These are phyloP conservation scores for Corythornis leucogaster DNA, from an alignment of 2,797 vertebrate genomes.

Conservation along the genomic window DNA sequence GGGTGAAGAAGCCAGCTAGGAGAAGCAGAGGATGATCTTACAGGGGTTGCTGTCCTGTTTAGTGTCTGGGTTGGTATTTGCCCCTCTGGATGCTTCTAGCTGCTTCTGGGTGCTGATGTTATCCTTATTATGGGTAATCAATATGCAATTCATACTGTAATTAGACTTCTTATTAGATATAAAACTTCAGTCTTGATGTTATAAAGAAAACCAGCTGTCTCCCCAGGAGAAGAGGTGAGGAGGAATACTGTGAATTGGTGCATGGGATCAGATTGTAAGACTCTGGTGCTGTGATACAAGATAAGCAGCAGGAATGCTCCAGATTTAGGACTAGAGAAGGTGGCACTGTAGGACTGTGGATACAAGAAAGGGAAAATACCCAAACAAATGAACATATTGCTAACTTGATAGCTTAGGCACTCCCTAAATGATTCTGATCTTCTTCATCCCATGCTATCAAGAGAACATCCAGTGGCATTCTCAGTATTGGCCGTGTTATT, in stretches of 20 bases:
- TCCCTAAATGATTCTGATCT: background rate
- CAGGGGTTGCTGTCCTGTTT: background rate
- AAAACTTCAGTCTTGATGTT: background rate
- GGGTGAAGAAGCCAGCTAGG: rapidly evolving
- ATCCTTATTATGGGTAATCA: background rate
- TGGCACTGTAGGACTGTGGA: background rate
- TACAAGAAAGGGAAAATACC: background rate
- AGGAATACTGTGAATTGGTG: background rate
- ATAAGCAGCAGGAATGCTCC: background rate
- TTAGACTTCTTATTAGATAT: background rate
- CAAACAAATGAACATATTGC: too few relatives aligned
- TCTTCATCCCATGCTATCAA: background rate
- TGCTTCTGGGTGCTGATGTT: background rate
- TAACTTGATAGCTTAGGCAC: background rate
- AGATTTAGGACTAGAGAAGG: background rate
- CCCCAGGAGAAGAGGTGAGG: background rate
- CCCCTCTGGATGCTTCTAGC: background rate
- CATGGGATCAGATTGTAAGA: background rate
- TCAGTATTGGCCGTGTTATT: background rate
- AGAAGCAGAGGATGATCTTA: background rate
- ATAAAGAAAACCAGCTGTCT: background rate
- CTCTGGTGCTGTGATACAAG: background rate
- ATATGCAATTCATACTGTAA: background rate
- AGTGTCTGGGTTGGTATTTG: background rate
- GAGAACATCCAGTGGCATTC: background rate